Evolutionary conservation across 2,888 invertebrate genomes (phyloP).

Genomic region (Stegophylla sp.): DNA sequence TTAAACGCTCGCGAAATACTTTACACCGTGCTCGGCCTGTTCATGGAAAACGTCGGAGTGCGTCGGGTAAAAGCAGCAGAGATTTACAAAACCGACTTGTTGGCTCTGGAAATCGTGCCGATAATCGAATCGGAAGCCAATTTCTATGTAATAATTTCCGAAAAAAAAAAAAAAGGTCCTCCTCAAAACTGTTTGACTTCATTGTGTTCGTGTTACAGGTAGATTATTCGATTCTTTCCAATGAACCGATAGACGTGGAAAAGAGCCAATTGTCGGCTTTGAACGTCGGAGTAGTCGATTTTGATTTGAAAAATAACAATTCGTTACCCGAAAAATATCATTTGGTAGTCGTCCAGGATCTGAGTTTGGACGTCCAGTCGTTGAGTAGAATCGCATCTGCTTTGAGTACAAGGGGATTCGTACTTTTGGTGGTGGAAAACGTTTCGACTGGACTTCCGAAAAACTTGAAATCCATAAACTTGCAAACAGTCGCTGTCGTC

Average conservation of each 20-base stretch:
- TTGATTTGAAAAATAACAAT: constrained; percentile 34
- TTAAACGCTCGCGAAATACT: constrained; percentile 31
- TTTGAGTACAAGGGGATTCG: constrained; percentile 37
- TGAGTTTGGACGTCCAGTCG: background rate
- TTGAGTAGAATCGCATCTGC: constrained; percentile 24
- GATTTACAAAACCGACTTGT: constrained; percentile 17
- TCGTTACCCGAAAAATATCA: constrained; percentile 27
- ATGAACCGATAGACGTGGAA: constrained; percentile 4
- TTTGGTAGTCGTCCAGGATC: constrained; percentile 28
- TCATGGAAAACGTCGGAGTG: constrained; percentile 51
- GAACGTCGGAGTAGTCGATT: constrained; percentile 12
- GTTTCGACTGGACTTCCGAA: background rate
- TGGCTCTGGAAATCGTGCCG: constrained; percentile 11
- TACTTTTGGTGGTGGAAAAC: constrained; percentile 44
- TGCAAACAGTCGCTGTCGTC: constrained; percentile 14
- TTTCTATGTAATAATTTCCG: constrained; percentile 49
- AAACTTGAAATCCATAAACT: background rate
- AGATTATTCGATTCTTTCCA: constrained; percentile 40
- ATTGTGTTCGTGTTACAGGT: too few relatives aligned
- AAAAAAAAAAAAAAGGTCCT: too few relatives aligned
- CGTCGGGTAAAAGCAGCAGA: constrained; percentile 25
- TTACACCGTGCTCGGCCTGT: constrained; percentile 36
- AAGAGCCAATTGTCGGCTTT: constrained; percentile 29
- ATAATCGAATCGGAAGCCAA: constrained; percentile 53
- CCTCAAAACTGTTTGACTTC: too few relatives aligned